Evolutionary conservation across 2,797 vertebrate genomes (phyloP).

Genomic region (Otus scops): DNA sequence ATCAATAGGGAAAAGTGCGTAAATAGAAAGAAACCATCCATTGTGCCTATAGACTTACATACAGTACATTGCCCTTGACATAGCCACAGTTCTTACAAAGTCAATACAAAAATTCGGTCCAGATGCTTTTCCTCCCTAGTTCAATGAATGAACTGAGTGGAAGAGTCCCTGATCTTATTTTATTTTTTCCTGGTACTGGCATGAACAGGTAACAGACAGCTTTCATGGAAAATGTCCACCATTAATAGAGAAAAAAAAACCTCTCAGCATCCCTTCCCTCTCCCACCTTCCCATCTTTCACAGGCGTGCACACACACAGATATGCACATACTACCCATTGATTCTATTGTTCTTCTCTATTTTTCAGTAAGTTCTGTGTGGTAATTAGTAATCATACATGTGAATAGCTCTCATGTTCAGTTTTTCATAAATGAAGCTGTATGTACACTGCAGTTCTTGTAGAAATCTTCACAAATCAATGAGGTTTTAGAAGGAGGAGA

Average conservation of each 20-base stretch:
- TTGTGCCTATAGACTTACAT: neutral
- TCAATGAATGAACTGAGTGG: neutral
- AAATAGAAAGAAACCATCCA: neutral
- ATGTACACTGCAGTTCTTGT: neutral
- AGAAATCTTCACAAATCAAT: neutral
- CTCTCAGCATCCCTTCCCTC: neutral
- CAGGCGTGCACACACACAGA: neutral
- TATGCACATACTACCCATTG: neutral
- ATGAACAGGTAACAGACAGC: neutral
- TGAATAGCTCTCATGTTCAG: neutral
- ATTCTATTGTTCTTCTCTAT: neutral
- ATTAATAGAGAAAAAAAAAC: neutral
- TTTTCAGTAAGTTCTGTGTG: neutral
- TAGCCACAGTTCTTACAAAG: neutral
- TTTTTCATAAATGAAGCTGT: neutral
- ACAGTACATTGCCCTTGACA: neutral
- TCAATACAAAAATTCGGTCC: neutral
- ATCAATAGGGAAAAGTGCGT: neutral
- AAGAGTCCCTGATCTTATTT: neutral
- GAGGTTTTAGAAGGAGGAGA: neutral
- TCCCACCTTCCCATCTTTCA: rapidly evolving
- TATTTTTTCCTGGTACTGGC: neutral
- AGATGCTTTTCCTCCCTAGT: neutral
- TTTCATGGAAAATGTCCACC: neutral
- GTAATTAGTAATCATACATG: neutral